Base-by-base conservation (phyloP, 2,888 invertebrate genomes). In the Parasteatoda lunata region DNA sequence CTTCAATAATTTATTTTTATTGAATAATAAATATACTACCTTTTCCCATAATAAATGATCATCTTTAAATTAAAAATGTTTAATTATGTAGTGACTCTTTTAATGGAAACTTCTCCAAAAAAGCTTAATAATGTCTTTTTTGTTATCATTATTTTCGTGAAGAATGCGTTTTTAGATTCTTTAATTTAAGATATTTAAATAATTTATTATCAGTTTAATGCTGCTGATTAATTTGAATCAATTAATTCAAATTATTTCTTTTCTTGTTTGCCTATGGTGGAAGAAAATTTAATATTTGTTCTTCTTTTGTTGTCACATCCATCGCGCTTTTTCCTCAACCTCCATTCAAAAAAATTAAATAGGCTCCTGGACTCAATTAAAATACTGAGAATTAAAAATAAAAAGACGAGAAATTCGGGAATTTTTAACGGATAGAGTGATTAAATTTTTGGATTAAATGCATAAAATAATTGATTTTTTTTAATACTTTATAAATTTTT, bases 401-500 rank as follows among this genome's bases (percentile, higher is more conserved):
- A 13, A 59, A 59, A 59, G 59, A 59, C 7, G 30, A 1, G 2
- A 30, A 30, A 2, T 30, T 30, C 30, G 30, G 30, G 59, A 59
- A 59, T n/a, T 13, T 59, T 59, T 59, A 59, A 9, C 59, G 59
- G n/a, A 59, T 13, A 13, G 49, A 15, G 73, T 66, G 71, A 80
- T 80, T 73, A 80, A 80, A 80, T 48, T 59, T 30, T 64, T 59
- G 59, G 51, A 49, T 70, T 70, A 82, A 76, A 75, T 54, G 81
- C 81, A 76, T 75, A 69, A 69, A 82, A 82, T 82, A 82, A 82
- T 82, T 82, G 76, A 76, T 64, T 81, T 81, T 81, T 81, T 30
- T 30, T 30, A 68, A 75, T 68, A 75, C 66, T 81, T 82, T 82
- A 30, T 30, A 30, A 30, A 0, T 1, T 30, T 30, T 30, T 30